Evolutionary conservation across 2,888 invertebrate species (phyloP).

Genomic region (Bembecia ichneumoniformis): DNA sequence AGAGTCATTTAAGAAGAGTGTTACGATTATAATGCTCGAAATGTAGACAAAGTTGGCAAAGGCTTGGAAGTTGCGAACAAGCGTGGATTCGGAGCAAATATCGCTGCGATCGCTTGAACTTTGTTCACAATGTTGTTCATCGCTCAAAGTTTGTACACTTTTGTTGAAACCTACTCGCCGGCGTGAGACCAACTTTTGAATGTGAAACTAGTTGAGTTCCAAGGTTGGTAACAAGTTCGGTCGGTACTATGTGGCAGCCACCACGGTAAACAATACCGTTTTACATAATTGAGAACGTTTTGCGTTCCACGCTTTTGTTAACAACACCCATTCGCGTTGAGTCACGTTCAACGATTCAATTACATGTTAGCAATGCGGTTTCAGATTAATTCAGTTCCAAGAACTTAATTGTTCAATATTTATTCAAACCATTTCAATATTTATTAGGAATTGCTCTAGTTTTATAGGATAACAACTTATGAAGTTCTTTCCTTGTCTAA

Average conservation of each 20-base stretch:
- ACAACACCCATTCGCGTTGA: not conserved
- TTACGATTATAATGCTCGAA: slow-evolving; percentile 13
- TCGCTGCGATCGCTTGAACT: slow-evolving; percentile 43
- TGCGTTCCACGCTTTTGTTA: not conserved
- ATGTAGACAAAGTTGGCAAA: slow-evolving; percentile 37
- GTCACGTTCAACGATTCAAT: not conserved
- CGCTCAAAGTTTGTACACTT: slow-evolving; percentile 47
- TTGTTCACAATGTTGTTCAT: slow-evolving; percentile 44
- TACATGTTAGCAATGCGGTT: not conserved
- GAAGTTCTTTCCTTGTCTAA: too few species aligned
- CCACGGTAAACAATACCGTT: slow-evolving; percentile 33
- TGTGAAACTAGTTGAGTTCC: slow-evolving; percentile 43
- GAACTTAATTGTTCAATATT: not conserved
- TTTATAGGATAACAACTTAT: too few species aligned
- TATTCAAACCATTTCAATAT: not conserved
- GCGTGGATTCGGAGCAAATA: slow-evolving; percentile 36
- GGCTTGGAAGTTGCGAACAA: slow-evolving; percentile 33
- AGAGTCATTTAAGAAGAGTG: too few species aligned
- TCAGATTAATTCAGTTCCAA: not conserved
- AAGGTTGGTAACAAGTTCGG: slow-evolving; percentile 38
- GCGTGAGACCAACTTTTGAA: slow-evolving; percentile 39
- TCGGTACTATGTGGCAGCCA: slow-evolving; percentile 16
- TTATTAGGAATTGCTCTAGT: too few species aligned
- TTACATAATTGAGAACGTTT: slow-evolving; percentile 36
- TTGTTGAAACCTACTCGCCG: slow-evolving; percentile 31